Evolutionary conservation across 2,113 vertebrate species (phyloP).

Genomic region (Mormoops blainvillei): DNA sequence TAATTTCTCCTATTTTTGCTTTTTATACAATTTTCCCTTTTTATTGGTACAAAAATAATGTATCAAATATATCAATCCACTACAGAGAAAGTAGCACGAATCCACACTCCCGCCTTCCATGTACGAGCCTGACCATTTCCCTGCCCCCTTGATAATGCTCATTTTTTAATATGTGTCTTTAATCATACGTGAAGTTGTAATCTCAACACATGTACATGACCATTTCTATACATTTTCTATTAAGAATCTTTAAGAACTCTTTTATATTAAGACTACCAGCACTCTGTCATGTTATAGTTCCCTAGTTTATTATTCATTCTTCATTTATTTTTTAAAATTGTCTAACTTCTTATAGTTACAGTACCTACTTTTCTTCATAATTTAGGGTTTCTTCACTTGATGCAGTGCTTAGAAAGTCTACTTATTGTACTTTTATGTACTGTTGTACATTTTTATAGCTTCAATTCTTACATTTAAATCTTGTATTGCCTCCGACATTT

Average conservation of each 20-base stretch:
- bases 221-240: neutral
- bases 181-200: neutral
- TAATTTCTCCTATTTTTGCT: neutral
- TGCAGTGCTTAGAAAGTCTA: neutral
- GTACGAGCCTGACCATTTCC: neutral
- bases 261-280: neutral
- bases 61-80: neutral
- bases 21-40: neutral
- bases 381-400: neutral
- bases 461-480: neutral
- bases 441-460: neutral
- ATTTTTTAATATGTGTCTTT: neutral
- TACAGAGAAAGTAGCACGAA: neutral
- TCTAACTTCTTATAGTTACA: neutral
- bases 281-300: neutral
- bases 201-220: neutral
- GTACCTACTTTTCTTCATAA: neutral
- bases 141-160: neutral
- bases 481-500: constrained; percentile 8
- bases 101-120: neutral
- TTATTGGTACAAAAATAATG: neutral
- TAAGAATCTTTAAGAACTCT: neutral
- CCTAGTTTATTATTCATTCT: neutral
- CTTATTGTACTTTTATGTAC: neutral
- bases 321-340: neutral